Evolutionary conservation across 2,797 vertebrate species (phyloP), one percentile per base, ranked within the genome.

Genomic region (Arnoldichthys spilopterus): DNA sequence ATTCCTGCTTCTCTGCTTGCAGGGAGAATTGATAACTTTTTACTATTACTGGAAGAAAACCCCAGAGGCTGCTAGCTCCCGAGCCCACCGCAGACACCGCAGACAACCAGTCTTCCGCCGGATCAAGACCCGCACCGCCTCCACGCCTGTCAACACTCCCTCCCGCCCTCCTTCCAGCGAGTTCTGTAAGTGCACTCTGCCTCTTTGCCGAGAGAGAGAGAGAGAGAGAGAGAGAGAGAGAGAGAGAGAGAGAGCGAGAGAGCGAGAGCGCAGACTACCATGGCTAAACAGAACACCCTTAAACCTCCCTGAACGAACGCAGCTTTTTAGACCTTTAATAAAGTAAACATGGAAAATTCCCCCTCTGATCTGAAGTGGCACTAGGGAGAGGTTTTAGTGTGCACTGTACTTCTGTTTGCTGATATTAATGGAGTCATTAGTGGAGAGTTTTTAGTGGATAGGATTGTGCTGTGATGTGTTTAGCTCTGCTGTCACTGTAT

Each of bases 21-120:
- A 99, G 98, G 98, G 98, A 59, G 98, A 99, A 79, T 91, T 99
- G 79, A 98, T 99, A 85, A 99, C 98, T 74, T 99, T 99, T 93
- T 99, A 99, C 86, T 99, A 99, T 93, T 99, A 99, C 88, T 99
- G 98, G 98, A 99, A 99, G 94, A 99, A 99, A 90, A 99, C 98
- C 4, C 97, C 98, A 0, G 98, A 99, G 84, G 98, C 98, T 0
- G 97, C 98, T 68, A 97, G 97, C 86, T 99, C 97, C 78, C 94
- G 98, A 81, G 97, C 98, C 40, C 98, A 99, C 86, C 98, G 98
- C 73, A 90, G 98, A 89, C 98, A 99, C 88, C 96, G 98, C 40
- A 93, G 98, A 34, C 98, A 99, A 90, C 98, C 98, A 0, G 97
- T 99, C 88, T 99, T 99, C 92, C 95, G 98, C 80, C 96, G 98